Evolutionary conservation across 2,113 vertebrate genomes (phyloP).

Genomic region (Chaetodon auriga): DNA sequence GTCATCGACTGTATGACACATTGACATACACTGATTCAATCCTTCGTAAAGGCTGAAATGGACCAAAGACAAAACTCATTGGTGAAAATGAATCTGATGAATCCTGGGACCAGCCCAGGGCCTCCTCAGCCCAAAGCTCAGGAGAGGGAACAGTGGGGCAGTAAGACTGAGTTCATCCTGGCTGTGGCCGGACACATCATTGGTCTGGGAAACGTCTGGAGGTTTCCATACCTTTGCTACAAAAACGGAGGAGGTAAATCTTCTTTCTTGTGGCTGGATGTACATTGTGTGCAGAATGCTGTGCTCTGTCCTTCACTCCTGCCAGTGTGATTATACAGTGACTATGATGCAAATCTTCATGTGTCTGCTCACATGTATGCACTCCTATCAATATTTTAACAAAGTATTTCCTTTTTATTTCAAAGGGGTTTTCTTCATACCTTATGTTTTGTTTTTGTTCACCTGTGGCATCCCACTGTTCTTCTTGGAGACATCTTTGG

Average conservation of each 20-base stretch:
- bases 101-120: slow-evolving; percentile 12
- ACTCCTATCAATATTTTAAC: neutral
- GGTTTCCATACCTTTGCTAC: slow-evolving; percentile 87
- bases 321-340: neutral
- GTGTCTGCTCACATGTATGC: neutral
- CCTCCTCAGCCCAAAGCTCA: slow-evolving; percentile 46
- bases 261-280: neutral
- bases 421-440: slow-evolving; percentile 84
- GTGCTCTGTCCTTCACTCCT: neutral
- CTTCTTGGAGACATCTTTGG: slow-evolving; percentile 85
- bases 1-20: neutral
- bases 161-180: slow-evolving; percentile 81
- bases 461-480: slow-evolving; percentile 86
- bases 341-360: neutral
- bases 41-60: slow-evolving; percentile 43
- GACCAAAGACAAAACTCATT: slow-evolving; percentile 37
- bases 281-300: neutral
- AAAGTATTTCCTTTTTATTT: slow-evolving; percentile 22
- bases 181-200: slow-evolving; percentile 83
- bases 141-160: slow-evolving; percentile 81
- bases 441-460: slow-evolving; percentile 84
- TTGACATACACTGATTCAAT: neutral
- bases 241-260: slow-evolving; percentile 85
- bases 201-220: slow-evolving; percentile 86
- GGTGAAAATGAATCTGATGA: slow-evolving; percentile 41